Conservation (phyloP, 2,888 invertebrate species). For the Boloria selene region DNA sequence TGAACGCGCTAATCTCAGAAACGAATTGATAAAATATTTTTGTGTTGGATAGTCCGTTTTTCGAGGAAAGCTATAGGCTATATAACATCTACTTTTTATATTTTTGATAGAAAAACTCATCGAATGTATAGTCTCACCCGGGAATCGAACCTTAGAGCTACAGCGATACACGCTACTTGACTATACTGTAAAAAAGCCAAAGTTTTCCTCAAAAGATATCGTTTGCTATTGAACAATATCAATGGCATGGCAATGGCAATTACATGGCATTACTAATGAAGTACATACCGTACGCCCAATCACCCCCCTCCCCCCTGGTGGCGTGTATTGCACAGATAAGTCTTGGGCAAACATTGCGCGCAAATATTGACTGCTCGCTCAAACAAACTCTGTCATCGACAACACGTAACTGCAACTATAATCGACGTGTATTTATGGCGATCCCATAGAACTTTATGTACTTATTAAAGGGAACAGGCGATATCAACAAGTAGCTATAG, state of each 20-base stretch:
- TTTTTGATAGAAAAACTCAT: too few relatives aligned
- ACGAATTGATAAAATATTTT: too few relatives aligned
- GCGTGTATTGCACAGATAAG: slow-evolving; percentile 25
- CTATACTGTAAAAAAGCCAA: too few relatives aligned
- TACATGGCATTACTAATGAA: neutral
- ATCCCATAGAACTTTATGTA: neutral
- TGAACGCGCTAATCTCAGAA: too few relatives aligned
- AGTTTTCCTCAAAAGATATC: neutral
- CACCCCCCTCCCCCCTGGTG: too few relatives aligned
- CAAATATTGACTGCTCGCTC: slow-evolving; percentile 24
- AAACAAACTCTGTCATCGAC: slow-evolving; percentile 19
- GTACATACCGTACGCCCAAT: too few relatives aligned
- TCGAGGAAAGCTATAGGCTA: too few relatives aligned
- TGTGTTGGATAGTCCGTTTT: too few relatives aligned
- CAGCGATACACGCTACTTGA: too few relatives aligned
- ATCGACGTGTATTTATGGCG: slow-evolving; percentile 10
- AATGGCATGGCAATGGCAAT: slow-evolving; percentile 7
- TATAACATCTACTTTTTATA: too few relatives aligned
- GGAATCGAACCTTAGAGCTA: too few relatives aligned
- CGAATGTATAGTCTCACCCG: too few relatives aligned
- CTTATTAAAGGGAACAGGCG: neutral
- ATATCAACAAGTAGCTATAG: slow-evolving; percentile 1
- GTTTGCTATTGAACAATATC: neutral
- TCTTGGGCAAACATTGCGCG: slow-evolving; percentile 18
- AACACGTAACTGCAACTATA: slow-evolving; percentile 4